Conservation (phyloP, 2,113 vertebrate genomes). For the Blennius ocellaris region DNA sequence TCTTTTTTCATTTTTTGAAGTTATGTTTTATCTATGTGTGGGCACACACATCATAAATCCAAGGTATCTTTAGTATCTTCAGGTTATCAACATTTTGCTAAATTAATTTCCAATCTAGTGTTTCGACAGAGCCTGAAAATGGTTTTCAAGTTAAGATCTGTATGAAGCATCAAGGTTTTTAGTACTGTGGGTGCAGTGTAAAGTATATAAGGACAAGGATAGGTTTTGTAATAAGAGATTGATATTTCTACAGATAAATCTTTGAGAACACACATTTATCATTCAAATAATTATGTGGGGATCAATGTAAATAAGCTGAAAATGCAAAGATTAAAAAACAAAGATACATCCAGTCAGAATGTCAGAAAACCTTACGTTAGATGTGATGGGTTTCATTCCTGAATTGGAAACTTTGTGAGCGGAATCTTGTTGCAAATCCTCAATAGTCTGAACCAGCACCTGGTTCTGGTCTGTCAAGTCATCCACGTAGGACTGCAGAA, state of each 20-base stretch:
- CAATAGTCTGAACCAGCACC: constrained; percentile 70
- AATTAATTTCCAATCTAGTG: neutral
- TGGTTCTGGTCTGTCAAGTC: constrained; percentile 73
- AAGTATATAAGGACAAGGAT: neutral
- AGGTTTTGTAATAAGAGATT: neutral
- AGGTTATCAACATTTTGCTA: neutral
- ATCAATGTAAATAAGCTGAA: neutral
- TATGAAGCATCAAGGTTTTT: neutral
- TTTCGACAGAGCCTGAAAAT: neutral
- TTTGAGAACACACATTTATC: neutral
- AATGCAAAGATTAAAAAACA: neutral
- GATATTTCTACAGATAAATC: neutral
- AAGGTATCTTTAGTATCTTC: neutral
- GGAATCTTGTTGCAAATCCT: constrained; percentile 67
- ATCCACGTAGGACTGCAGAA: constrained; percentile 70
- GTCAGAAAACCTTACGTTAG: constrained; percentile 43
- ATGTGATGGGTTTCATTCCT: constrained; percentile 25
- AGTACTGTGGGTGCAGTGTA: neutral
- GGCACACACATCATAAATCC: neutral
- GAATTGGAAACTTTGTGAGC: constrained; percentile 24
- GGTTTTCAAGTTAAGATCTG: neutral
- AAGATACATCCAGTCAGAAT: neutral
- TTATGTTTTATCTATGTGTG: neutral
- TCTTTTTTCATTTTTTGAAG: too few relatives aligned
- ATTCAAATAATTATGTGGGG: neutral